Evolutionary conservation across 2,888 invertebrate species (phyloP).

Genomic region (Morpho achilles): DNA sequence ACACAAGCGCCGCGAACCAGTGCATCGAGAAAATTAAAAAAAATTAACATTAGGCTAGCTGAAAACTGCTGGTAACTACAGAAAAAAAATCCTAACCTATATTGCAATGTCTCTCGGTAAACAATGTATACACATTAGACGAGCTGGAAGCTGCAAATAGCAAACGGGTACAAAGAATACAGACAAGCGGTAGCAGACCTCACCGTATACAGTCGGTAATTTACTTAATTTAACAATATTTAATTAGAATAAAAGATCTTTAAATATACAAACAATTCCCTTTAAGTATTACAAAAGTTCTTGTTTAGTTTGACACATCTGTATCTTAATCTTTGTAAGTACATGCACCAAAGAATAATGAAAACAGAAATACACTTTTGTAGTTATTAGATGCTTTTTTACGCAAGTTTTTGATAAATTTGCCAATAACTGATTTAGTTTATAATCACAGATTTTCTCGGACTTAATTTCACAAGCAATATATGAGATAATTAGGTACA

Average conservation of each 20-base stretch:
- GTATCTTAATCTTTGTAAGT: constrained; percentile 13
- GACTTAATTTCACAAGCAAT: constrained; percentile 24
- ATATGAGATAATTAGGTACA: neutral
- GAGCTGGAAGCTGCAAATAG: constrained; percentile 43
- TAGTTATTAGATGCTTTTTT: constrained; percentile 21
- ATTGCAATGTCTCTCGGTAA: constrained; percentile 64
- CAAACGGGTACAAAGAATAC: constrained; percentile 25
- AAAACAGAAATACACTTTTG: constrained; percentile 13
- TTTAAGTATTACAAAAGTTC: neutral
- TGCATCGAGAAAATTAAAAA: constrained; percentile 49
- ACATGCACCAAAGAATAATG: constrained; percentile 8
- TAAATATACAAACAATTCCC: constrained; percentile 8
- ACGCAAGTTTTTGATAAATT: constrained; percentile 31
- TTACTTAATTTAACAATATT: constrained; percentile 8
- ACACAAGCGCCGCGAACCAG: constrained; percentile 62
- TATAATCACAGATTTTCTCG: constrained; percentile 23
- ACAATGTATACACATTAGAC: constrained; percentile 45
- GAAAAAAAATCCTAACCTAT: constrained; percentile 62
- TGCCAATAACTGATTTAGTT: constrained; percentile 52
- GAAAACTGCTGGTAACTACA: constrained; percentile 77
- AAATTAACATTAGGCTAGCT: constrained; percentile 68
- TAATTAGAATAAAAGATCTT: constrained; percentile 9
- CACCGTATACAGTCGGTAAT: constrained; percentile 23
- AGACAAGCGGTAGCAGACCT: constrained; percentile 8
- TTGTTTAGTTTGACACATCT: neutral